Evolutionary conservation across 2,888 invertebrate species (phyloP).

Genomic region (Anagyrus pseudococci): DNA sequence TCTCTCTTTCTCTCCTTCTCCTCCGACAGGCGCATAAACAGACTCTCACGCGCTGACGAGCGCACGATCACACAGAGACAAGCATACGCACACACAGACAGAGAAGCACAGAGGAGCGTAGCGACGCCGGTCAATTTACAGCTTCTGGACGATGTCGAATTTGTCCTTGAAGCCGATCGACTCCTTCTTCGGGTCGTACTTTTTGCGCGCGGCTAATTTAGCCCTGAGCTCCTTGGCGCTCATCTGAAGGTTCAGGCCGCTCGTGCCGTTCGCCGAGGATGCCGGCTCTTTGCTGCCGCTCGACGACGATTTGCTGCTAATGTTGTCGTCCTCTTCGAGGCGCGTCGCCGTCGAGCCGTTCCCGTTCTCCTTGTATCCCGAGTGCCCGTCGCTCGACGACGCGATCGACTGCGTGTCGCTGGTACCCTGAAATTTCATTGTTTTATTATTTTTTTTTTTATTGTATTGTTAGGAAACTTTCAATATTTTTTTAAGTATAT

Average conservation of each 20-base stretch:
- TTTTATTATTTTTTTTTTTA: not conserved
- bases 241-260: slow-evolving; percentile 79
- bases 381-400: slow-evolving; percentile 13
- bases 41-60: too few species aligned
- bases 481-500: too few species aligned
- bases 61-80: too few species aligned
- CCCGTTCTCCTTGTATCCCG: slow-evolving; percentile 22
- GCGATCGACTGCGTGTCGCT: slow-evolving; percentile 32
- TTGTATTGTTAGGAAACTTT: too few species aligned
- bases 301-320: slow-evolving; percentile 24
- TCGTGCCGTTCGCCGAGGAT: slow-evolving; percentile 51
- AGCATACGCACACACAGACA: too few species aligned
- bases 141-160: slow-evolving; percentile 92
- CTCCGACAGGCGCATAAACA: too few species aligned
- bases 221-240: slow-evolving; percentile 92
- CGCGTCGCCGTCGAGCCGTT: slow-evolving; percentile 10
- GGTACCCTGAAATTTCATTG: slow-evolving; percentile 27
- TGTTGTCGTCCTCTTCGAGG: slow-evolving; percentile 24
- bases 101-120: too few species aligned
- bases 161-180: slow-evolving; percentile 90
- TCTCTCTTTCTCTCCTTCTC: too few species aligned
- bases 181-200: slow-evolving; percentile 89
- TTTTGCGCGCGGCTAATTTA: slow-evolving; percentile 83
- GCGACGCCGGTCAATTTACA: too few species aligned
- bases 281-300: slow-evolving; percentile 14